Evolutionary conservation across 2,888 invertebrate genomes (phyloP), one percentile per base, ranked within the genome.

Genomic region (Caenorhabditis wallacei): DNA sequence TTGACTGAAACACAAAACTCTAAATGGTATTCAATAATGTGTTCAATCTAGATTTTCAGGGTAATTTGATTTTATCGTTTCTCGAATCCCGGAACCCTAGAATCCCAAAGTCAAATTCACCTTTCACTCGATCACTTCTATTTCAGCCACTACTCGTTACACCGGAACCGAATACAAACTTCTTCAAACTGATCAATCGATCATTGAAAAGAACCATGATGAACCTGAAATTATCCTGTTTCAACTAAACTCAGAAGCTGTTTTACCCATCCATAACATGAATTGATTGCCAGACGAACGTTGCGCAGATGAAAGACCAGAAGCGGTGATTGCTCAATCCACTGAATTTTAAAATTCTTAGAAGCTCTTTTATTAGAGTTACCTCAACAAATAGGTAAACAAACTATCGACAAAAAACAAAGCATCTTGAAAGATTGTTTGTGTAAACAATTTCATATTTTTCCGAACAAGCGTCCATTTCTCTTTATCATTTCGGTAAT

Each of bases 121-220:
- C n/a, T n/a, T n/a, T n/a, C n/a, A n/a, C n/a, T n/a, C n/a, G n/a
- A n/a, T n/a, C n/a, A n/a, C n/a, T n/a, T n/a, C n/a, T n/a, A n/a
- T n/a, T n/a, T n/a, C n/a, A n/a, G n/a, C 61, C 37, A 37, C 61
- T 61, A 11, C 24, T 53, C 0, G 46, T 24, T 26, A 40, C 61
- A 20, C 61, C 46, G 0, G 40, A 16, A 5, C 61, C 61, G 24
- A 61, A 61, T 13, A 61, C 16, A 40, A 61, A 43, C 16, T 7
- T 64, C 18, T 24, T 54, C n/a, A 75, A n/a, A 26, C 56, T 2
- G 5, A n/a, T 22, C 22, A 75, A n/a, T n/a, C 74, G n/a, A 40
- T 75, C 74, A 40, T 75, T 64, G 66, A 75, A 75, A 46, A 75
- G 5, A 0, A 75, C 54, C 74, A 75, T 75, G 35, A 75, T 46